Evolutionary conservation across 2,113 vertebrate genomes (phyloP).

Genomic region (Connochaetes taurinus): DNA sequence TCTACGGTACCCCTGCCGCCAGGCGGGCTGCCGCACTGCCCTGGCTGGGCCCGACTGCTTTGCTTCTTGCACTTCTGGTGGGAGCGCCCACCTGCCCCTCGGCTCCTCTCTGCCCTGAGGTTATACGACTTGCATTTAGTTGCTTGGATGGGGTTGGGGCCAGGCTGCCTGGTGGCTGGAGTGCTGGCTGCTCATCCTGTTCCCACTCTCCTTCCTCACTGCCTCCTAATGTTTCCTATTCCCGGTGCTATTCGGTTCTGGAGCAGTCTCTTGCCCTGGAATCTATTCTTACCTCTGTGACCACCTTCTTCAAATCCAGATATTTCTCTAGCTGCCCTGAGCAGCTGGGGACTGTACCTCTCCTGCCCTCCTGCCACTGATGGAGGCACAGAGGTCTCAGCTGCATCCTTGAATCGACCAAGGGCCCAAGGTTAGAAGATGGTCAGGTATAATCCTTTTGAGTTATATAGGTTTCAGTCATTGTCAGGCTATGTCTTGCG

Average conservation of each 20-base stretch:
- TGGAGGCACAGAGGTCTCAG: constrained; percentile 6
- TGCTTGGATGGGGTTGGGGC: constrained; percentile 63
- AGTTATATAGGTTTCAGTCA: background rate
- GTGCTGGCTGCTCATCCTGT: constrained; percentile 57
- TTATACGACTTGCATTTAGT: constrained; percentile 61
- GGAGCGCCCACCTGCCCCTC: constrained; percentile 46
- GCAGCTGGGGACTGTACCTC: background rate
- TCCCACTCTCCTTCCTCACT: constrained; percentile 35
- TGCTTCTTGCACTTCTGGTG: constrained; percentile 70
- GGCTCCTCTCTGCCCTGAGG: constrained; percentile 22
- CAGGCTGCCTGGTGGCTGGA: constrained; percentile 64
- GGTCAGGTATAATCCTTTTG: background rate
- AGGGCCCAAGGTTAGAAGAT: constrained; percentile 1
- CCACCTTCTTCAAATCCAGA: constrained; percentile 32
- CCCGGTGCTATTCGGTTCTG: background rate
- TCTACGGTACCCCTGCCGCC: constrained; percentile 90
- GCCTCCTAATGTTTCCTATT: background rate
- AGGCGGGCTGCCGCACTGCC: constrained; percentile 73
- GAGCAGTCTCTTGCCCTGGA: constrained; percentile 46
- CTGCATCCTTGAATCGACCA: background rate
- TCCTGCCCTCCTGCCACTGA: background rate
- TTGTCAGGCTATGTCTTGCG: background rate
- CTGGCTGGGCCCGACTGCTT: constrained; percentile 81
- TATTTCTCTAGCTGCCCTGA: constrained; percentile 29
- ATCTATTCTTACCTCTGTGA: constrained; percentile 53